Conservation (phyloP, 2,113 vertebrate species). For the Triplophysa rosa region DNA sequence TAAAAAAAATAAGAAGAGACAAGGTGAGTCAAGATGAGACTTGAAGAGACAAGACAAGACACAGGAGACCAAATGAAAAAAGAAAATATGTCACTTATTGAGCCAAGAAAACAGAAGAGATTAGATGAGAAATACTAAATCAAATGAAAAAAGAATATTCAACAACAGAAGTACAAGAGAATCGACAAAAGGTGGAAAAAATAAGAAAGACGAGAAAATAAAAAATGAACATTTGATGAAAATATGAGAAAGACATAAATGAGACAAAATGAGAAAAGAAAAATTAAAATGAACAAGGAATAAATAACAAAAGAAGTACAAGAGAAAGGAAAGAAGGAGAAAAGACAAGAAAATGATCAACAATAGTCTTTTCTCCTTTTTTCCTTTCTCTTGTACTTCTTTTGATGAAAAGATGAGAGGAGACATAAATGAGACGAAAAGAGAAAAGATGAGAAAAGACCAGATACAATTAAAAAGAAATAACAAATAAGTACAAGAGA, state of each 20-base stretch:
- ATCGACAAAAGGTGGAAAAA: neutral
- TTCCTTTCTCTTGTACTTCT: too few species aligned
- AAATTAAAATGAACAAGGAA: too few species aligned
- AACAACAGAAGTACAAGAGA: neutral
- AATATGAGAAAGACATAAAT: constrained; percentile 45
- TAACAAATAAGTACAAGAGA: neutral
- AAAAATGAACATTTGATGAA: constrained; percentile 36
- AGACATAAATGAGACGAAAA: neutral
- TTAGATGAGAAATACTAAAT: neutral
- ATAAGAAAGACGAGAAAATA: neutral
- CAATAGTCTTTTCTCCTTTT: too few species aligned
- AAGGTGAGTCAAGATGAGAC: too few species aligned
- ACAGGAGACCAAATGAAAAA: too few species aligned
- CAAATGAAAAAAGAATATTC: neutral
- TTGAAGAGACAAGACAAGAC: neutral
- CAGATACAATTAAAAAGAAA: neutral
- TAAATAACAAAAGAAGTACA: too few species aligned
- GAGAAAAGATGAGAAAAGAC: neutral
- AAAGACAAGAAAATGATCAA: too few species aligned
- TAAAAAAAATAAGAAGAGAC: neutral
- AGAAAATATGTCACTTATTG: too few species aligned
- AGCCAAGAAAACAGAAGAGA: neutral
- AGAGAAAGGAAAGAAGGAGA: too few species aligned
- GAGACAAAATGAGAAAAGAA: constrained; percentile 40
- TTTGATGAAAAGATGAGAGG: too few species aligned